Base-by-base conservation (phyloP, 2,797 vertebrate genomes). In the Chloroceryle amazona region DNA sequence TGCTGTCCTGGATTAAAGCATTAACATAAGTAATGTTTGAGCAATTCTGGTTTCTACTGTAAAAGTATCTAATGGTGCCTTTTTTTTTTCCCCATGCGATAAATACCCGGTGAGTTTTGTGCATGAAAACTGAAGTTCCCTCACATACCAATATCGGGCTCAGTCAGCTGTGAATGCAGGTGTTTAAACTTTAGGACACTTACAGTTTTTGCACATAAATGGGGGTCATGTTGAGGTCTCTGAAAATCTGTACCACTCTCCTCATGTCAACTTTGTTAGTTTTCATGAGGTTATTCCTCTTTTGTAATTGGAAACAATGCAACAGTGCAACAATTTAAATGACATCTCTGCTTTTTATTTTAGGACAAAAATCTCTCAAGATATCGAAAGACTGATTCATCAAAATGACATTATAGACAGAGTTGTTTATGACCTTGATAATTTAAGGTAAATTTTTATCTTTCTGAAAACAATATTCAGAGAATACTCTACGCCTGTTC, bases 311-410 rank as follows among this genome's bases (percentile, higher is more conserved):
- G n/a, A 37, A 90, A 61, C 3, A 21, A 3, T 44, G 26, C 15
- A 52, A 52, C 19, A 13, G 22, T 74, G 25, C 47, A 79, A 57
- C 28, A 42, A 46, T 52, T 91, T 92, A 71, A 47, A 63, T 88
- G 35, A 93, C 17, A 86, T 10, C 39, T 96, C 29, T 98, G 15
- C 61, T 93, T 97, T 97, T 97, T 88, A 89, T 97, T 97, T 93
- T 97, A 99, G 99, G 98, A 99, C 98, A 62, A 99, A 99, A 98
- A 99, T 99, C 93, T 99, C 98, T 96, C 99, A 99, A 98, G 99
- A 99, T 97, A 99, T 99, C 81, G 99, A 99, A 98, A 99, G 99
- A 89, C 97, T 99, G 91, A 99, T 99, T 97, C 98, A 99, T 97
- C 99, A 99, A 35, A 98, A 98, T 95, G 99, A 99, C 91, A 98